Evolutionary conservation across 2,113 vertebrate species (phyloP).

Genomic region (Albula glossodonta): DNA sequence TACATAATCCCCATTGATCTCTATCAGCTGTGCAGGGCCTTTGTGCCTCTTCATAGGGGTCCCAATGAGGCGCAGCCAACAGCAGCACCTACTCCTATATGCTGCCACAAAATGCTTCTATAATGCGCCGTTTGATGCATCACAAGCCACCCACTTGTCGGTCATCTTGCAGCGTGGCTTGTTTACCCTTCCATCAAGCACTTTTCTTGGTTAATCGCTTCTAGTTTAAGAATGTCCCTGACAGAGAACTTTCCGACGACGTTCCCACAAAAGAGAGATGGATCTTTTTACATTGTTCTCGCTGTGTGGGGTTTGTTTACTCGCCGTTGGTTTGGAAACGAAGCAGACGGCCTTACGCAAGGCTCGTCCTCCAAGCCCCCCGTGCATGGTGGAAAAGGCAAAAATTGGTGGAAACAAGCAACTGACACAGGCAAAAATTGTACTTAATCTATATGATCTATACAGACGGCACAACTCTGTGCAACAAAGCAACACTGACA

Average conservation of each 20-base stretch:
- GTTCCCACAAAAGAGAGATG: slow-evolving; percentile 41
- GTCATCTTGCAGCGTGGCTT: too few relatives aligned
- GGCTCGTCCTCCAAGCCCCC: background rate
- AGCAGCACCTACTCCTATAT: too few relatives aligned
- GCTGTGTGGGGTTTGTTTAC: background rate
- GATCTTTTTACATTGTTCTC: slow-evolving; percentile 25
- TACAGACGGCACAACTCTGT: background rate
- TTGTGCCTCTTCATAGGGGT: too few relatives aligned
- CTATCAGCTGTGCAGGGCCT: too few relatives aligned
- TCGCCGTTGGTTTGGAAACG: slow-evolving; percentile 43
- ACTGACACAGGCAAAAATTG: background rate
- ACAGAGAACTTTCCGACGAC: slow-evolving; percentile 21
- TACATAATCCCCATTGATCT: too few relatives aligned
- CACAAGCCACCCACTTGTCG: too few relatives aligned
- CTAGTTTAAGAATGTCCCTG: background rate
- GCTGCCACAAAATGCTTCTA: too few relatives aligned
- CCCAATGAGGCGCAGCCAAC: too few relatives aligned
- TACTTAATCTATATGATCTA: background rate
- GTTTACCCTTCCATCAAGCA: too few relatives aligned
- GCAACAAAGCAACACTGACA: background rate
- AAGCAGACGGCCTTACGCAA: slow-evolving; percentile 13
- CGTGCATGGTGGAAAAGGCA: background rate
- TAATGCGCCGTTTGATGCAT: too few relatives aligned
- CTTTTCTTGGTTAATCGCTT: too few relatives aligned
- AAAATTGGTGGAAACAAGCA: background rate